Conservation (phyloP, 2,888 invertebrate genomes). For the Agonopterix heracliana region DNA sequence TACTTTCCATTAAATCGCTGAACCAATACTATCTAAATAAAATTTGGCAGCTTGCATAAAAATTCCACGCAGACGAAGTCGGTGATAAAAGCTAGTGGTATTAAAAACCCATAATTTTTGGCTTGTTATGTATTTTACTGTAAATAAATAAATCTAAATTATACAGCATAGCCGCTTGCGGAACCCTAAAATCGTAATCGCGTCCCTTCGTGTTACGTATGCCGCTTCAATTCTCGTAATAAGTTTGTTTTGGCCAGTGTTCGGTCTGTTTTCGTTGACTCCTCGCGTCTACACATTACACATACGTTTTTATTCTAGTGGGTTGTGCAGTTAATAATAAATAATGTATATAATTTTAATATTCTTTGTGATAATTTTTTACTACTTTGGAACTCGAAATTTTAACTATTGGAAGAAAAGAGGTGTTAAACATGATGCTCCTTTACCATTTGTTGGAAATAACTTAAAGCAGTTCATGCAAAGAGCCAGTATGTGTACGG, state of each 20-base stretch:
- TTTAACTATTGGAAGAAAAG: slow-evolving; percentile 54
- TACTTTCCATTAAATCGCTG: too few species aligned
- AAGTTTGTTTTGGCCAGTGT: neutral
- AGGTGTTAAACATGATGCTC: slow-evolving; percentile 52
- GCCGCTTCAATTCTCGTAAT: too few species aligned
- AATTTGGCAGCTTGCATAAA: too few species aligned
- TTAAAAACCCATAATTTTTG: too few species aligned
- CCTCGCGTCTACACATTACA: neutral
- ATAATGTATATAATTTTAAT: slow-evolving; percentile 21
- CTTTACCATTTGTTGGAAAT: slow-evolving; percentile 48
- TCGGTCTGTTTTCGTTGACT: neutral
- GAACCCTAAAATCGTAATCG: too few species aligned
- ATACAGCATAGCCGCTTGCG: too few species aligned
- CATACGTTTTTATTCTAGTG: neutral
- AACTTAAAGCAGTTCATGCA: slow-evolving; percentile 45
- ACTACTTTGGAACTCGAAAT: slow-evolving; percentile 44
- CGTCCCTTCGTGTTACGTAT: too few species aligned
- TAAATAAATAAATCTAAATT: too few species aligned
- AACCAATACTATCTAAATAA: too few species aligned
- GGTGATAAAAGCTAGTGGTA: too few species aligned
- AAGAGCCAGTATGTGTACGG: slow-evolving; percentile 49
- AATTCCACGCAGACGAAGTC: too few species aligned
- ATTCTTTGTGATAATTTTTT: slow-evolving; percentile 28
- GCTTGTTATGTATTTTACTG: too few species aligned
- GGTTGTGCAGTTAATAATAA: neutral